Conservation (phyloP, 2,888 invertebrate species). For the Cephus runcator region DNA sequence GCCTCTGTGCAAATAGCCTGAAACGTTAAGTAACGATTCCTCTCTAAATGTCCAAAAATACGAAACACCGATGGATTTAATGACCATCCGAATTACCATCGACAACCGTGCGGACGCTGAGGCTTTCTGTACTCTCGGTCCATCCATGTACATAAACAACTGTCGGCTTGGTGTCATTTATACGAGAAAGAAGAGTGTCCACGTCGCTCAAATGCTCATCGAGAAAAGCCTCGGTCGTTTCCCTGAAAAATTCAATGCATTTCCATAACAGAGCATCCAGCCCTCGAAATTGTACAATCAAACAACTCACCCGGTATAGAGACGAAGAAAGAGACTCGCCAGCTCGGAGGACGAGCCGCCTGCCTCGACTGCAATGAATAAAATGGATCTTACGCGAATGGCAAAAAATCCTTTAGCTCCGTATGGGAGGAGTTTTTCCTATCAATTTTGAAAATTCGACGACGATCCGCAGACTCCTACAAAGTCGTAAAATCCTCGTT, state of each 20-base stretch:
- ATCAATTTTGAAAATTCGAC: neutral
- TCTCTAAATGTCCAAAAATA: neutral
- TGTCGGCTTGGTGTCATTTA: conserved; percentile 49
- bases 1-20: conserved; percentile 59
- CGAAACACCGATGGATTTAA: neutral
- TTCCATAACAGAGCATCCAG: neutral
- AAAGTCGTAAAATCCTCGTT: no score
- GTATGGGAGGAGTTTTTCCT: neutral
- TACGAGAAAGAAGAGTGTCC: neutral
- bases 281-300: neutral
- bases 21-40: neutral
- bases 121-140: conserved; percentile 59
- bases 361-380: neutral
- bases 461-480: no score
- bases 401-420: neutral
- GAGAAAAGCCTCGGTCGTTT: conserved; percentile 13
- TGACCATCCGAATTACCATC: conserved; percentile 32
- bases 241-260: conserved; percentile 1
- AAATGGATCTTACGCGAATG: neutral
- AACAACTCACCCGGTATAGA: conserved; percentile 34
- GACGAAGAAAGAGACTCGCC: conserved; percentile 27
- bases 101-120: conserved; percentile 58
- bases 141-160: conserved; percentile 66
- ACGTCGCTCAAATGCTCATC: conserved; percentile 22
- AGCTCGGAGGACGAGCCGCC: neutral